Evolutionary conservation across 2,113 vertebrate species (phyloP), one percentile per base, ranked within the genome.

Genomic region (Addax nasomaculatus): DNA sequence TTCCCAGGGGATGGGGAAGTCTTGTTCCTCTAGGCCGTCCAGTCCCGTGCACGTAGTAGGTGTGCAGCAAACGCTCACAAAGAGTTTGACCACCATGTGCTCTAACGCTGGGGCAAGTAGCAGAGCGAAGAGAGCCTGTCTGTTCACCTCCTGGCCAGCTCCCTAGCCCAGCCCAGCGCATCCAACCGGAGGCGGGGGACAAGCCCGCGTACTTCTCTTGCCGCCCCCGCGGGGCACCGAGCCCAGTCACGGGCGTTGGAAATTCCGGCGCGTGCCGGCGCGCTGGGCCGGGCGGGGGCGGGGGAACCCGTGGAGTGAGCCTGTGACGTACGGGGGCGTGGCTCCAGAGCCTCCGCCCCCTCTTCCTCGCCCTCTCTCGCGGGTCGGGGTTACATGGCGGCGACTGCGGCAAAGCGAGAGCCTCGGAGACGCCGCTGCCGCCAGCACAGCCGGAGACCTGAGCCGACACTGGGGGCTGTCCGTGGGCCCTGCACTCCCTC

Each of bases 331-430:
- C 1, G 39, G 93, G 95, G 93, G 97, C 96, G 98, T 79, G 70
- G 13, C 57, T 1, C 16, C 0, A 0, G 25, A 90, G 45, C 12
- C 51, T 78, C 80, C 95, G 88, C 51, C 55, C 86, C 57, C 13
- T 89, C 96, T 89, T 70, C 86, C 97, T 91, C 96, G 87, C 96
- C 96, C 97, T 98, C 97, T 97, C 94, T 97, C 92, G 96, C 97
- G 97, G 98, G 92, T 98, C 98, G 98, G 98, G 98, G 98, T 99
- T 98, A 98, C 98, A 98, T 99, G 98, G 98, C 98, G 98, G 98
- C 96, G 97, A 98, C 97, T 98, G 98, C 98, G 97, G 98, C 97
- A 97, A 98, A 95, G 98, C 93, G 95, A 95, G 98, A 98, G 97
- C 97, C 91, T 97, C 92, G 95, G 95, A 97, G 96, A 95, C 95